phyloP scores from a whole-genome alignment of 2,113 vertebrate species.

The Pluvianellus socialis region DNA sequence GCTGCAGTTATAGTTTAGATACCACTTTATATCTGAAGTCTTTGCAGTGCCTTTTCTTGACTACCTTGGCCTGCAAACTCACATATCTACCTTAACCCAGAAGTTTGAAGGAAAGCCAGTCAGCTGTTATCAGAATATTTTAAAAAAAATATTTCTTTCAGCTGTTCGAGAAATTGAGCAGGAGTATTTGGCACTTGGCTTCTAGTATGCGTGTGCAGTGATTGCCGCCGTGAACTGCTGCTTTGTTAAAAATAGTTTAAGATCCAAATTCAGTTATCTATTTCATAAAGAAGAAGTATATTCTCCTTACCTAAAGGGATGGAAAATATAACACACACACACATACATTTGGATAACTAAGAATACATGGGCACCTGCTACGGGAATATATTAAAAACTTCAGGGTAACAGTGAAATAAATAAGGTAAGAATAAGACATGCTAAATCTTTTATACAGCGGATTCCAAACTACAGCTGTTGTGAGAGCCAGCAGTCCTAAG shows the following conservation, averaged over 20 bases:
- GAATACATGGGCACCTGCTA: background rate
- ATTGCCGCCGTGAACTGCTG: background rate
- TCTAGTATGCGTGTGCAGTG: background rate
- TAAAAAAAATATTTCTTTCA: background rate
- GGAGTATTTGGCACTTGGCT: background rate
- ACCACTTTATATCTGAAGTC: background rate
- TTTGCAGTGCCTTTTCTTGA: background rate
- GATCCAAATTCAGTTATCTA: background rate
- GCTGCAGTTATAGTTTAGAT: background rate
- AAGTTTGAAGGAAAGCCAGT: background rate
- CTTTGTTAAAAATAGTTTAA: conserved; percentile 5
- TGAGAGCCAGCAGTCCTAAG: background rate
- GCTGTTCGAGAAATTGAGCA: conserved; percentile 21
- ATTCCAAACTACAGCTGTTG: background rate
- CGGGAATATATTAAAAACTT: background rate
- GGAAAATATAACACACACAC: background rate
- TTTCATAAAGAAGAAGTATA: background rate
- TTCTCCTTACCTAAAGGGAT: background rate
- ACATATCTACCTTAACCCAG: background rate
- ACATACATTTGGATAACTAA: background rate
- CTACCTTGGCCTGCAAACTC: background rate
- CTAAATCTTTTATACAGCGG: background rate
- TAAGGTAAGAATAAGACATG: background rate
- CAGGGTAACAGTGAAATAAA: background rate
- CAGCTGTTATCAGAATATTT: background rate